phyloP scores from a whole-genome alignment of 2,113 vertebrate genomes.

The Sinocyclocheilus rhinocerous region DNA sequence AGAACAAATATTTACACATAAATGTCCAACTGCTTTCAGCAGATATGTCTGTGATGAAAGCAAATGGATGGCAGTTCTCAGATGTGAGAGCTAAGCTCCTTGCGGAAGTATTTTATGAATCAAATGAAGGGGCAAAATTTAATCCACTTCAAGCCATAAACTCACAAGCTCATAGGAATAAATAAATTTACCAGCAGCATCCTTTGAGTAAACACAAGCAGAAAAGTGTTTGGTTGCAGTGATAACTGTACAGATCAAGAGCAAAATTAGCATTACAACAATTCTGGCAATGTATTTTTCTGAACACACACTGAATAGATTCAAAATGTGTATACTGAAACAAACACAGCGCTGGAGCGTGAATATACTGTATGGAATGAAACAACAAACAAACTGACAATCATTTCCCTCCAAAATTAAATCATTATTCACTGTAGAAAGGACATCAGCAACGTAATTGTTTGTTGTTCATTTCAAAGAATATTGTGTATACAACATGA shows the following conservation, averaged over 20 bases:
- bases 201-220: slow-evolving; percentile 11
- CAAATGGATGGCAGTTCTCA: slow-evolving; percentile 23
- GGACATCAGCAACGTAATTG: too few species aligned
- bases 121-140: slow-evolving; percentile 13
- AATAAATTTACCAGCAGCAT: slow-evolving; percentile 24
- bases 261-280: slow-evolving; percentile 6
- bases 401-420: background rate
- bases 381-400: background rate
- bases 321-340: background rate
- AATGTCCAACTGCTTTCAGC: slow-evolving; percentile 18
- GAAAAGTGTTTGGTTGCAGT: slow-evolving; percentile 21
- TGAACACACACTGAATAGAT: background rate
- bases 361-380: background rate
- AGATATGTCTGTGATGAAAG: slow-evolving; percentile 12
- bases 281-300: background rate
- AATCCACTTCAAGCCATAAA: slow-evolving; percentile 36
- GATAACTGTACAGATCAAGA: background rate
- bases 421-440: background rate
- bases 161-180: slow-evolving; percentile 10
- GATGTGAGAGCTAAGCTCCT: slow-evolving; percentile 4
- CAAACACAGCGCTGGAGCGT: background rate
- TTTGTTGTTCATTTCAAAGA: too few species aligned
- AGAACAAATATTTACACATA: slow-evolving; percentile 19
- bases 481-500: too few species aligned
- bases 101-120: slow-evolving; percentile 7